These are phyloP conservation scores for Eledona agricola DNA, from an alignment of 2,888 invertebrate species.

Conservation along the genomic window DNA sequence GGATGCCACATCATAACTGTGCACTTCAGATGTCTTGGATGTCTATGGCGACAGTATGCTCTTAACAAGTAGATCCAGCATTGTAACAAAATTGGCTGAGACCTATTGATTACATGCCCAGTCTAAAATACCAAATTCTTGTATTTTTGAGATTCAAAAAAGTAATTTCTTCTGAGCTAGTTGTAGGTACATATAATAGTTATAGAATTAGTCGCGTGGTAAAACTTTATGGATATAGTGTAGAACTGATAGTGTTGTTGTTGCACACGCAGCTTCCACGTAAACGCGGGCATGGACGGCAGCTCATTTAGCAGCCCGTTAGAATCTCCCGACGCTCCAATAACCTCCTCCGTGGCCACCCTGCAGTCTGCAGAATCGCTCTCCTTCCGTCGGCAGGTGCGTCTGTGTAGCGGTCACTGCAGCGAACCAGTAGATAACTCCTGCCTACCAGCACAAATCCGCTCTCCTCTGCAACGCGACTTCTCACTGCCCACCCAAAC, in stretches of 20 bases:
- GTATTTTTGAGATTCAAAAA: too few relatives aligned
- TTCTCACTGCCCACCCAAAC: slow-evolving; percentile 52
- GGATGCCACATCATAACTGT: too few relatives aligned
- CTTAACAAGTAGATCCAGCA: too few relatives aligned
- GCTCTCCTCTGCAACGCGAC: slow-evolving; percentile 33
- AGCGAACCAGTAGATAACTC: slow-evolving; percentile 51
- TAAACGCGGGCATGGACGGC: slow-evolving; percentile 81
- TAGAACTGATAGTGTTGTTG: slow-evolving; percentile 52
- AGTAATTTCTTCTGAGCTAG: too few relatives aligned
- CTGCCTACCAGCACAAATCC: slow-evolving; percentile 39
- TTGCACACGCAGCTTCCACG: slow-evolving; percentile 74
- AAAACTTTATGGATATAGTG: slow-evolving; percentile 48
- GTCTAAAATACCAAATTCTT: too few relatives aligned
- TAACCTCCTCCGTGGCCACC: slow-evolving; percentile 73
- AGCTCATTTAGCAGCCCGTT: slow-evolving; percentile 84
- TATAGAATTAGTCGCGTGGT: too few relatives aligned
- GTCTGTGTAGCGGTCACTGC: slow-evolving; percentile 58
- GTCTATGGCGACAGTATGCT: too few relatives aligned
- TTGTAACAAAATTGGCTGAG: too few relatives aligned
- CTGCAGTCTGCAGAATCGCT: slow-evolving; percentile 73
- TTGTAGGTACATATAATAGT: too few relatives aligned
- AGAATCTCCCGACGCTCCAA: slow-evolving; percentile 80
- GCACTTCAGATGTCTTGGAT: too few relatives aligned
- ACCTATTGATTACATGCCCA: too few relatives aligned
- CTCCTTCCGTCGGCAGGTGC: slow-evolving; percentile 64